Evolutionary conservation across 1,140 invertebrate genomes (phyloP).

Genomic region (Metopolophium dirhodum): DNA sequence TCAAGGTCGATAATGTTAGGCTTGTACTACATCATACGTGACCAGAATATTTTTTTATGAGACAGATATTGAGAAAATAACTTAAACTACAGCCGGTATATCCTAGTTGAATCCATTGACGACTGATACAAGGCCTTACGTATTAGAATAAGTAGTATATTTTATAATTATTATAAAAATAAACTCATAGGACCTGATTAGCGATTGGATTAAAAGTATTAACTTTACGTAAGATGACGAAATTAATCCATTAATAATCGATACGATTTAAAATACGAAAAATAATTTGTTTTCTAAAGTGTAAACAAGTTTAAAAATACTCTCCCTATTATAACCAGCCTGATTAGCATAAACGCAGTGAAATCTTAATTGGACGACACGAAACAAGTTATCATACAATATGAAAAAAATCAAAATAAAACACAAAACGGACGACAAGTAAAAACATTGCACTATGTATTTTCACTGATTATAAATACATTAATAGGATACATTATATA

Average conservation of each 20-base stretch:
- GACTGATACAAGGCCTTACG: neutral
- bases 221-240: neutral
- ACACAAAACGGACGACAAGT: neutral
- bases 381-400: neutral
- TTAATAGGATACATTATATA: neutral
- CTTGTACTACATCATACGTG: conserved; percentile 18
- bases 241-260: neutral
- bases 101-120: neutral
- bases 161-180: neutral
- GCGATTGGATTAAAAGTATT: neutral
- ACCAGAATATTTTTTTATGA: conserved; percentile 18
- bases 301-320: neutral
- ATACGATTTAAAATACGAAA: neutral
- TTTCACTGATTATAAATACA: neutral
- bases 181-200: neutral
- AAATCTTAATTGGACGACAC: neutral
- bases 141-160: neutral
- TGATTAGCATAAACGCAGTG: neutral
- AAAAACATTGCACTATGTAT: neutral
- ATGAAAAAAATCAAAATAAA: neutral
- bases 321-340: neutral
- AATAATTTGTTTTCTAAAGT: neutral
- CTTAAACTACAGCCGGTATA: neutral
- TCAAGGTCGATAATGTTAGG: conserved; percentile 33
- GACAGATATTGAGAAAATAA: neutral